Evolutionary conservation across 64 coral and sea anemone species (phyloP).

Genomic region (Montipora sp.): DNA sequence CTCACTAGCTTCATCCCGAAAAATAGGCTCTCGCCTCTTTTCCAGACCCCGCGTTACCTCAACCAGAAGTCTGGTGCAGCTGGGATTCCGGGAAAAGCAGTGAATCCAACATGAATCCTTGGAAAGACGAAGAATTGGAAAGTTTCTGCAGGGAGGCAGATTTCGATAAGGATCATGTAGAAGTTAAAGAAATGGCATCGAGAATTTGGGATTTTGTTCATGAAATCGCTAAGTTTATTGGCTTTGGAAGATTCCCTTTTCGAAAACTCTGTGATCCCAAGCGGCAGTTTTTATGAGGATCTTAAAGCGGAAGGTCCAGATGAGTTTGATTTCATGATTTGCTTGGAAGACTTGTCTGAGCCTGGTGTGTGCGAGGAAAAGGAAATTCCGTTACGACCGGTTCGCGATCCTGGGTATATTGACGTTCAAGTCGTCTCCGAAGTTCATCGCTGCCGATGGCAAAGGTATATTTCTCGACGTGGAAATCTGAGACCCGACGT

Average conservation of each 20-base stretch:
- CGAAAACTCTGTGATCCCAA: conserved; percentile 55
- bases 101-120: not conserved
- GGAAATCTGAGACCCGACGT: conserved; percentile 44
- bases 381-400: conserved; percentile 45
- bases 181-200: conserved; percentile 55
- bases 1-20: not conserved
- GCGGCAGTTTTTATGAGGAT: conserved; percentile 69
- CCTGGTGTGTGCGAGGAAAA: conserved; percentile 41
- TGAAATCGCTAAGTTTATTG: conserved; percentile 22
- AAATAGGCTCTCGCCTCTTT: too few species aligned
- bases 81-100: not conserved
- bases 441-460: not conserved
- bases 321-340: conserved; percentile 80
- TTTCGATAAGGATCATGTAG: conserved; percentile 24
- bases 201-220: conserved; percentile 10
- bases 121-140: not conserved
- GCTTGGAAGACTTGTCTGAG: conserved; percentile 35
- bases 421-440: conserved; percentile 40
- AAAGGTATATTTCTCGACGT: conserved; percentile 52
- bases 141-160: not conserved
- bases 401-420: conserved; percentile 65
- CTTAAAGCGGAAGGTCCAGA: conserved; percentile 68
- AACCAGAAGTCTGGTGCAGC: too few species aligned
- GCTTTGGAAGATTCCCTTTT: conserved; percentile 16
- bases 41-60: too few species aligned